These are phyloP conservation scores for Pocillopora verrucosa DNA, from an alignment of 64 coral and sea anemone species.

Conservation along the genomic window DNA sequence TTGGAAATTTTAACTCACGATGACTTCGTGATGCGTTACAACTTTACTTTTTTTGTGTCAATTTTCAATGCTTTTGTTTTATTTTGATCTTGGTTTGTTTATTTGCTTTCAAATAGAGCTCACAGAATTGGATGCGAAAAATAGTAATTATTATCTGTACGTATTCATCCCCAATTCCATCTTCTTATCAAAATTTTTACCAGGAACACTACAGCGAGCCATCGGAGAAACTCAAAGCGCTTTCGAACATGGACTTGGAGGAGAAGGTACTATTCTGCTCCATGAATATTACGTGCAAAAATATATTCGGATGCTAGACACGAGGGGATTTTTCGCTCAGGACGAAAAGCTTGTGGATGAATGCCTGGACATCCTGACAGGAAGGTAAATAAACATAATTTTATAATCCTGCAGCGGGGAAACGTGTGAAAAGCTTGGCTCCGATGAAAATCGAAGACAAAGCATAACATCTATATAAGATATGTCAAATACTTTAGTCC, in stretches of 20 bases:
- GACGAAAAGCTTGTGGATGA: conserved; percentile 54
- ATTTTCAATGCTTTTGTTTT: too few species aligned
- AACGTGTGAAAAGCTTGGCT: not conserved
- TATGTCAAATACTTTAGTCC: too few species aligned
- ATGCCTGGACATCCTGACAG: conserved; percentile 65
- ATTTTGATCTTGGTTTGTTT: too few species aligned
- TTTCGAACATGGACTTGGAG: conserved; percentile 73
- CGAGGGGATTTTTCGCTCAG: conserved; percentile 67
- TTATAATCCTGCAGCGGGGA: not conserved
- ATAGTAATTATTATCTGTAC: not conserved
- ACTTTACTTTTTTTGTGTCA: too few species aligned
- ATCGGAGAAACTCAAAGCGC: conserved; percentile 40
- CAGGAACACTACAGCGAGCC: conserved; percentile 71
- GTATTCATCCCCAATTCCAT: not conserved
- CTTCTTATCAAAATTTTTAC: not conserved
- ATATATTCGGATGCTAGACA: conserved; percentile 57
- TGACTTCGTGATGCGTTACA: too few species aligned
- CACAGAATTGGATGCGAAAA: not conserved
- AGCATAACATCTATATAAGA: not conserved
- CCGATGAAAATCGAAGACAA: too few species aligned
- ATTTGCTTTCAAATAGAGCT: too few species aligned
- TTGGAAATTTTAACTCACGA: too few species aligned
- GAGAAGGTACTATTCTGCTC: conserved; percentile 65
- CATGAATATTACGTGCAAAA: conserved; percentile 57
- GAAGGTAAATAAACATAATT: conserved; percentile 39